A percentile compares a stretch with the other conserved stretches of the same genome.
These are phyloP conservation scores for Danio jaintianensis DNA, from an alignment of 2,797 vertebrate species.

Conservation along the genomic window DNA sequence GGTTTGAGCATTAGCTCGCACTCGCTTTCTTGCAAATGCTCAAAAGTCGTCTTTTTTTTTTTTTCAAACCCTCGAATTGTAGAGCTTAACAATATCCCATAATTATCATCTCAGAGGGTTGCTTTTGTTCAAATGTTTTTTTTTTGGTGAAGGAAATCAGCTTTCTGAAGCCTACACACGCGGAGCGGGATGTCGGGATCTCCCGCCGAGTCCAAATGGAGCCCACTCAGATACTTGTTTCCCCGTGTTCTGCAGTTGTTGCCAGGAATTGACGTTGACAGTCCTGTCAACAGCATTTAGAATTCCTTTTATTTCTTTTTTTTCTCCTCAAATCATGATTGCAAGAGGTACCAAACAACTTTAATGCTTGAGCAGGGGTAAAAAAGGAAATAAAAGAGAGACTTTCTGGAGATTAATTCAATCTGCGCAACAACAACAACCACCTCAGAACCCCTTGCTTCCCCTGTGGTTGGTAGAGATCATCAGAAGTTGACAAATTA, in stretches of 20 bases:
- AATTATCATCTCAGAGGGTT: constrained; percentile 50
- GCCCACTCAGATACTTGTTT: constrained; percentile 19
- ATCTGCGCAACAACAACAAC: constrained; percentile 28
- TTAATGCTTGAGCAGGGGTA: constrained; percentile 21
- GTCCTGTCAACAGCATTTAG: constrained; percentile 32
- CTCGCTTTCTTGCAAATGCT: background rate
- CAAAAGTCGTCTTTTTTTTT: background rate
- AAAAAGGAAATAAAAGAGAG: constrained; percentile 16
- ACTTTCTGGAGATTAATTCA: constrained; percentile 53
- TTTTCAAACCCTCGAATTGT: background rate
- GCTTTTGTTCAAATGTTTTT: constrained; percentile 32
- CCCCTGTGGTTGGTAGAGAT: constrained; percentile 44
- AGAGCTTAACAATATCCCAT: constrained; percentile 31
- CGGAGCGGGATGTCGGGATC: constrained; percentile 27
- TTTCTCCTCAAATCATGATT: no score
- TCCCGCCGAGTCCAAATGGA: constrained; percentile 43
- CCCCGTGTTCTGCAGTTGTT: constrained; percentile 42
- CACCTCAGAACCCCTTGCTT: constrained; percentile 16
- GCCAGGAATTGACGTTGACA: constrained; percentile 24
- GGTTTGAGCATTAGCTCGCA: background rate
- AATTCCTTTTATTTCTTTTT: background rate
- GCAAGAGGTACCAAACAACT: constrained; percentile 28
- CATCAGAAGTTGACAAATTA: constrained; percentile 61
- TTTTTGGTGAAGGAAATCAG: constrained; percentile 20
- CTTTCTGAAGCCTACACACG: constrained; percentile 46